Conservation (phyloP, 92 coral and sea anemone species). For the Desmophyllum pertusum region DNA sequence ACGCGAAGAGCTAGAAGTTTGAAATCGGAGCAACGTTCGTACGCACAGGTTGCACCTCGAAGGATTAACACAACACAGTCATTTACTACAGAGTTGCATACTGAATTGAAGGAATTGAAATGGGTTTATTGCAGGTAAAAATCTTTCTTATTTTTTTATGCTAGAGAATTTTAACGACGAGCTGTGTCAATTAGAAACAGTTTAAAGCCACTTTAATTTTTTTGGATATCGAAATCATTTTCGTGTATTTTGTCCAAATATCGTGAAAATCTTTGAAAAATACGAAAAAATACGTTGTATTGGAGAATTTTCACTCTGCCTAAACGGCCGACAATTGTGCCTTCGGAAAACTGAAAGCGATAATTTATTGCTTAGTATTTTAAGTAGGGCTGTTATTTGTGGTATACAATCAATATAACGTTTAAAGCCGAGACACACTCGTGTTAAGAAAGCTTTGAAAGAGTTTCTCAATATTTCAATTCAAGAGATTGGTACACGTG, state of each 20-base stretch:
- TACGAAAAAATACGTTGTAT: not conserved
- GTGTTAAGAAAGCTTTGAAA: not conserved
- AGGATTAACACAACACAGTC: not conserved
- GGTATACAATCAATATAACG: constrained; percentile 27
- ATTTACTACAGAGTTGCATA: not conserved
- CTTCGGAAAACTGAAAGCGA: not conserved
- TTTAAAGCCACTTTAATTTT: not conserved
- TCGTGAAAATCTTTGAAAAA: not conserved
- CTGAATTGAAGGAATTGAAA: not conserved
- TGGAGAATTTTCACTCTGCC: constrained; percentile 5
- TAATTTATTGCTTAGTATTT: not conserved
- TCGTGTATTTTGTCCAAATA: not conserved
- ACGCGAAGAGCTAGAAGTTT: constrained; percentile 26
- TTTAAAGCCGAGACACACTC: not conserved
- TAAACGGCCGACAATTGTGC: not conserved
- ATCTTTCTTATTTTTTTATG: not conserved
- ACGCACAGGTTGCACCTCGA: not conserved
- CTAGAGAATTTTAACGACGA: not conserved
- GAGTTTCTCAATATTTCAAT: constrained; percentile 29
- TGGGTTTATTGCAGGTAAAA: constrained; percentile 25
- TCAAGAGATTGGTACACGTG: not conserved
- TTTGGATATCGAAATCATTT: not conserved
- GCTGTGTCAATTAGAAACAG: not conserved
- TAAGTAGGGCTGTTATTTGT: constrained; percentile 27
- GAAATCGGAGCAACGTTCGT: not conserved